A percentile compares a stretch with the other conserved stretches of the same genome.
These are phyloP conservation scores for Arothron firmamentum DNA, from an alignment of 2,113 vertebrate genomes.

Conservation along the genomic window DNA sequence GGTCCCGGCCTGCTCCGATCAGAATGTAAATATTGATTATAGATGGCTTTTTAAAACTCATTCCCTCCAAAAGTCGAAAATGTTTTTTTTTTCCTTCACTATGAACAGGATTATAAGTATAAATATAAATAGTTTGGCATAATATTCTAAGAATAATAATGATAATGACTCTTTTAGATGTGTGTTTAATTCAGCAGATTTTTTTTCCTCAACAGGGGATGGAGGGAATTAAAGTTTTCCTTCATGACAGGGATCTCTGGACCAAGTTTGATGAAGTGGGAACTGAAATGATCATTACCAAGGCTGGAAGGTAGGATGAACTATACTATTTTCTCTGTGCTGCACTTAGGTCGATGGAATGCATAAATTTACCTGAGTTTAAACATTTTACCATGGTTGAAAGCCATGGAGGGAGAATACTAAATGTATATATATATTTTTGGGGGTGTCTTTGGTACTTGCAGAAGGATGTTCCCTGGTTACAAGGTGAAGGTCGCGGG, in stretches of 20 bases:
- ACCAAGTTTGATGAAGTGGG: constrained; percentile 94
- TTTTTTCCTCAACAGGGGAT: constrained; percentile 80
- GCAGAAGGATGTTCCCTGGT: constrained; percentile 95
- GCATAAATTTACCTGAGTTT: no score
- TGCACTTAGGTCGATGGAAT: neutral
- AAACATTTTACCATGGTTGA: no score
- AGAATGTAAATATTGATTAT: constrained; percentile 2
- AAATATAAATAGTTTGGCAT: neutral
- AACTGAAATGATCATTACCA: constrained; percentile 97
- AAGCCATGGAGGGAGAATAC: neutral
- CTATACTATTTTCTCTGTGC: no score
- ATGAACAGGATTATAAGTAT: neutral
- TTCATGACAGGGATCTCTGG: constrained; percentile 94
- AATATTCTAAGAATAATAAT: no score
- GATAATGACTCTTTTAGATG: no score
- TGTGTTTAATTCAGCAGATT: no score
- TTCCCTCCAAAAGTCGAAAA: neutral
- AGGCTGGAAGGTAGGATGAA: constrained; percentile 85
- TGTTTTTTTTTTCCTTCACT: no score
- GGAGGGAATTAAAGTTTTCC: constrained; percentile 93
- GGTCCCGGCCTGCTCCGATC: constrained; percentile 57
- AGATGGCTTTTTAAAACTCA: neutral
- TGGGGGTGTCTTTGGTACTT: neutral
- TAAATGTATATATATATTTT: neutral
- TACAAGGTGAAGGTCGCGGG: constrained; percentile 98